phyloP scores from a whole-genome alignment of 2,797 vertebrate species.

The Malurus splendens region DNA sequence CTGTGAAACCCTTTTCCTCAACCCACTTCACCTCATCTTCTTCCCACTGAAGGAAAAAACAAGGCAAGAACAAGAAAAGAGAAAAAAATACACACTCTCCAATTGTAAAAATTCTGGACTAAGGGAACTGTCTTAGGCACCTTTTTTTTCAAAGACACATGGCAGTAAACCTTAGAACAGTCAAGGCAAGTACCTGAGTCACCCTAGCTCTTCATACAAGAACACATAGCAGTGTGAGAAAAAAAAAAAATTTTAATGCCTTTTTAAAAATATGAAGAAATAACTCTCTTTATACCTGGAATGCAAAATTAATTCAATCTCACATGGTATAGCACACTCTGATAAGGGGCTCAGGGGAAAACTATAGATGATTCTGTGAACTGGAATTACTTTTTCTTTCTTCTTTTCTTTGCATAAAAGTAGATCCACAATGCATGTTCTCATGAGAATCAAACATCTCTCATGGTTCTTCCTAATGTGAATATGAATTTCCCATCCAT shows the following conservation, averaged over 20 bases:
- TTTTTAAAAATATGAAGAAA: neutral
- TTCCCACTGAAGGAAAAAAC: neutral
- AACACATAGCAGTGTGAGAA: neutral
- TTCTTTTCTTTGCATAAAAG: neutral
- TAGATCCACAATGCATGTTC: neutral
- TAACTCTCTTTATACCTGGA: neutral
- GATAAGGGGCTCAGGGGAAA: neutral
- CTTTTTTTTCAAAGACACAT: neutral
- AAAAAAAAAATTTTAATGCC: neutral
- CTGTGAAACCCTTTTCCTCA: neutral
- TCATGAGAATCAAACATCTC: neutral
- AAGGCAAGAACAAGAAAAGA: neutral
- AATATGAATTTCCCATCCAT: neutral
- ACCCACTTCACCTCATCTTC: rapidly evolving
- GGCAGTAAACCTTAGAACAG: neutral
- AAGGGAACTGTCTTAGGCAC: neutral
- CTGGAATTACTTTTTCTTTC: neutral
- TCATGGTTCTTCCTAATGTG: neutral
- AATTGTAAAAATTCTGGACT: neutral
- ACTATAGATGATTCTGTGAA: neutral
- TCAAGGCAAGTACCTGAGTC: neutral
- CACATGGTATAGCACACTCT: rapidly evolving
- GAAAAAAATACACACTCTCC: neutral
- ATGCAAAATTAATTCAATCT: neutral
- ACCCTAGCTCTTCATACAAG: neutral